Conservation (phyloP, 2,113 vertebrate species). For the Physeter macrocephalus region DNA sequence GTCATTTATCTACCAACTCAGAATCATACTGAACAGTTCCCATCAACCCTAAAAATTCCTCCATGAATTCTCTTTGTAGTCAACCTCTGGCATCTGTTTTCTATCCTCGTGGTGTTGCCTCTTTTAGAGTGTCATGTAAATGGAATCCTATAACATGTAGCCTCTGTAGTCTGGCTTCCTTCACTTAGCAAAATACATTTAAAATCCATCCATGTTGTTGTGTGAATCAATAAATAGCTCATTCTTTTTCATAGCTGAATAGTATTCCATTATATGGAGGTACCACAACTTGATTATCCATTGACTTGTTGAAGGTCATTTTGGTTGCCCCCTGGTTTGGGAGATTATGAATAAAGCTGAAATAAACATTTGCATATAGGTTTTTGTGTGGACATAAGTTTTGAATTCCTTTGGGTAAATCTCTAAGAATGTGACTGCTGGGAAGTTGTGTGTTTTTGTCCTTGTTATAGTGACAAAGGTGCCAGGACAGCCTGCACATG, state of each 20-base stretch:
- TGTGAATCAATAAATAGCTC: background rate
- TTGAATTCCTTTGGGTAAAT: background rate
- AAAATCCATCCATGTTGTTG: background rate
- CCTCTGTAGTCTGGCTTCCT: background rate
- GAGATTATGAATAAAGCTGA: background rate
- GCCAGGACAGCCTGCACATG: background rate
- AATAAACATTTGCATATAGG: background rate
- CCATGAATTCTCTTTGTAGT: background rate
- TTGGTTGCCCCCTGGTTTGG: background rate
- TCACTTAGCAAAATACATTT: background rate
- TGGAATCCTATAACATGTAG: background rate
- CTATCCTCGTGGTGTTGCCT: background rate
- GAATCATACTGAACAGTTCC: background rate
- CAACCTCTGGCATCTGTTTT: background rate
- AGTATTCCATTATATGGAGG: background rate
- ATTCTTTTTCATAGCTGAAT: background rate
- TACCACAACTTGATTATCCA: background rate
- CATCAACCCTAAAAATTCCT: background rate
- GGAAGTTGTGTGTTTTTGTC: background rate
- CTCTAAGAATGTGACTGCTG: background rate
- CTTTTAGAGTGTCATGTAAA: background rate
- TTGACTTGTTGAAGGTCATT: background rate
- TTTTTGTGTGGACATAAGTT: background rate
- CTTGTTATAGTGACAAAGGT: background rate
- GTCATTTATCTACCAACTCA: background rate